phyloP scores from a whole-genome alignment of 2,888 invertebrate species.

The Xanthostigma xanthostigma region DNA sequence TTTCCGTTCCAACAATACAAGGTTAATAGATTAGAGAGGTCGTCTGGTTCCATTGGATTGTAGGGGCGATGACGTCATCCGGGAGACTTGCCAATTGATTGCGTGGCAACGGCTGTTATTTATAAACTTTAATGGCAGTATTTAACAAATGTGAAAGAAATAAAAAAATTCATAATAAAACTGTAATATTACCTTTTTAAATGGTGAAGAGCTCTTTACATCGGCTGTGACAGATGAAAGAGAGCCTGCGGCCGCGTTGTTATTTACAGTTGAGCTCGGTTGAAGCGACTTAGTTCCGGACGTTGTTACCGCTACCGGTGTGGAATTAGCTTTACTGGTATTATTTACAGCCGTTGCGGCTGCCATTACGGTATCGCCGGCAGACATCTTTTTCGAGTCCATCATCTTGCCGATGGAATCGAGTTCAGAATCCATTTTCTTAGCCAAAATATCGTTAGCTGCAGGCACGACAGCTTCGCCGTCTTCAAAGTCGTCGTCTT shows the following conservation, averaged over 20 bases:
- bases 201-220: constrained; percentile 31
- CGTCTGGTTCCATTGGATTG: too few species aligned
- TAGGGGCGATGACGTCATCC: too few species aligned
- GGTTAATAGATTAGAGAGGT: too few species aligned
- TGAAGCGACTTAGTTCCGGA: not conserved
- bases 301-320: constrained; percentile 14
- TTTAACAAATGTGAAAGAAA: too few species aligned
- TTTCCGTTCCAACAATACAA: too few species aligned
- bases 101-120: too few species aligned
- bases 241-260: constrained; percentile 26
- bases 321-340: not conserved
- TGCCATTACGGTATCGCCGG: constrained; percentile 22
- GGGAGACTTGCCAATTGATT: too few species aligned
- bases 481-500: constrained; percentile 86
- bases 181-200: constrained; percentile 29
- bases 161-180: too few species aligned
- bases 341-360: constrained; percentile 14
- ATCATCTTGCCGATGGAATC: constrained; percentile 38
- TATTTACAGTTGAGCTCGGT: constrained; percentile 19
- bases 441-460: constrained; percentile 29
- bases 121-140: too few species aligned
- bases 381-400: constrained; percentile 11
- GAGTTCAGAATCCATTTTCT: constrained; percentile 41
- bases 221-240: constrained; percentile 11
- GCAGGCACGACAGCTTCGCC: constrained; percentile 43